These are phyloP conservation scores for Solenopsis fugax DNA, from an alignment of 1,140 invertebrate species.

Conservation along the genomic window DNA sequence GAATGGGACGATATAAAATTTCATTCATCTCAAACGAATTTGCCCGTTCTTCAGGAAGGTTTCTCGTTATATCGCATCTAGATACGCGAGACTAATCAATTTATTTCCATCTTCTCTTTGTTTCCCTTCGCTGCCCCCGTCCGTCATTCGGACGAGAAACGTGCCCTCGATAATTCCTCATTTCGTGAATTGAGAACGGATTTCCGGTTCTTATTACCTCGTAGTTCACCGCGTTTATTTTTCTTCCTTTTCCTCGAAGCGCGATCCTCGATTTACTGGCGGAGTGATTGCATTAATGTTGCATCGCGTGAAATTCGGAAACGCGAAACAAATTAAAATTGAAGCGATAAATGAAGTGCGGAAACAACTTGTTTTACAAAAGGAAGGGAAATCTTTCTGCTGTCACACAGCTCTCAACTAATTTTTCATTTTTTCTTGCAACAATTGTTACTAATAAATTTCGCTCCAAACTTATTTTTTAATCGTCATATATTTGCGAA, in stretches of 20 bases:
- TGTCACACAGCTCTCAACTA: background rate
- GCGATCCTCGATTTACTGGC: conserved; percentile 21
- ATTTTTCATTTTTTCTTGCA: background rate
- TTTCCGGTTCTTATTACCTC: conserved; percentile 33
- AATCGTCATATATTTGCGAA: background rate
- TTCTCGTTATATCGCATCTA: background rate
- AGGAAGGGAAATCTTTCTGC: background rate
- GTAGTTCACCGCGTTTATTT: background rate
- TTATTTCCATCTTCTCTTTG: background rate
- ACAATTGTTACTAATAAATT: conserved; percentile 16
- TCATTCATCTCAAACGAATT: background rate
- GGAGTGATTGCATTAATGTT: background rate
- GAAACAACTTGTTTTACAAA: background rate
- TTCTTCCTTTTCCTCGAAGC: conserved; percentile 1
- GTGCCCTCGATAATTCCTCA: conserved; percentile 6
- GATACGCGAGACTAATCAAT: conserved; percentile 22
- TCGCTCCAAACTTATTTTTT: background rate
- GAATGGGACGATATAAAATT: background rate
- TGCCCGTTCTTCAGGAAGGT: background rate
- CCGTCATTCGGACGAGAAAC: background rate
- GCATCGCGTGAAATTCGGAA: background rate
- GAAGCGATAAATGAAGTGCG: background rate
- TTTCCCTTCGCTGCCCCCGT: conserved; percentile 7
- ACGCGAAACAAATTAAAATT: conserved; percentile 22
- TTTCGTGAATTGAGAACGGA: conserved; percentile 29